Conservation (phyloP, 2,797 vertebrate genomes). For the Pseudomugil gertrudae region DNA sequence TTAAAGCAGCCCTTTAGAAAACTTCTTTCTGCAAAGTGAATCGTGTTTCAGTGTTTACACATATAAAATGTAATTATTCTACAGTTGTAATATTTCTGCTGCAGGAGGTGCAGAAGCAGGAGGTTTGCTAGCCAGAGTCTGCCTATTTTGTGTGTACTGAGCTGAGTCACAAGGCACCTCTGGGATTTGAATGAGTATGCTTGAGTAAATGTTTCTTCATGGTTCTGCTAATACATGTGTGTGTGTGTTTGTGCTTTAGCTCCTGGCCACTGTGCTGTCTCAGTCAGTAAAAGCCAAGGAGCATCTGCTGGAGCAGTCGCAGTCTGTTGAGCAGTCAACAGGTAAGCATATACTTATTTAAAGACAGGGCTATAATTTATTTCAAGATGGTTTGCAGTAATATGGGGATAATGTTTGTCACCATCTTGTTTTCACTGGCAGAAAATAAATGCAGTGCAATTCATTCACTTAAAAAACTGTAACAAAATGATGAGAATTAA, state of each 20-base stretch:
- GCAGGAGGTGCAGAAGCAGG: background rate
- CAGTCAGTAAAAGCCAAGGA: constrained; percentile 96
- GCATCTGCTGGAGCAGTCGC: constrained; percentile 89
- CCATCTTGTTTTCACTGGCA: background rate
- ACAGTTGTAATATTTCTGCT: constrained; percentile 1
- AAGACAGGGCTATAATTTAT: background rate
- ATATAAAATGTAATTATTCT: constrained; percentile 19
- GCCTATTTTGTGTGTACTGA: constrained; percentile 22
- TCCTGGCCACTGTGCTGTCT: constrained; percentile 94
- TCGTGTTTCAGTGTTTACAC: background rate
- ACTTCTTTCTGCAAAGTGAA: background rate
- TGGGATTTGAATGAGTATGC: constrained; percentile 40
- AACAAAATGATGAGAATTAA: constrained; percentile 17
- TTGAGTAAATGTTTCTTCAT: constrained; percentile 50
- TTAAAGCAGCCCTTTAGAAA: background rate
- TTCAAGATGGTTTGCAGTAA: background rate
- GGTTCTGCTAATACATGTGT: constrained; percentile 21
- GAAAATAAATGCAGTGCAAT: background rate
- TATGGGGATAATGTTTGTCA: background rate
- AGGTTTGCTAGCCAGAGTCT: constrained; percentile 20
- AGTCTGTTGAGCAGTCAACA: constrained; percentile 87
- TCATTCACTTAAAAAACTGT: background rate
- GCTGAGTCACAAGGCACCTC: constrained; percentile 47
- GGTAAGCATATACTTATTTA: constrained; percentile 76
- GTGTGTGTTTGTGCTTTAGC: constrained; percentile 77